These are phyloP conservation scores for Rhyacophila brunnea DNA, from an alignment of 1,140 invertebrate species.

Conservation along the genomic window DNA sequence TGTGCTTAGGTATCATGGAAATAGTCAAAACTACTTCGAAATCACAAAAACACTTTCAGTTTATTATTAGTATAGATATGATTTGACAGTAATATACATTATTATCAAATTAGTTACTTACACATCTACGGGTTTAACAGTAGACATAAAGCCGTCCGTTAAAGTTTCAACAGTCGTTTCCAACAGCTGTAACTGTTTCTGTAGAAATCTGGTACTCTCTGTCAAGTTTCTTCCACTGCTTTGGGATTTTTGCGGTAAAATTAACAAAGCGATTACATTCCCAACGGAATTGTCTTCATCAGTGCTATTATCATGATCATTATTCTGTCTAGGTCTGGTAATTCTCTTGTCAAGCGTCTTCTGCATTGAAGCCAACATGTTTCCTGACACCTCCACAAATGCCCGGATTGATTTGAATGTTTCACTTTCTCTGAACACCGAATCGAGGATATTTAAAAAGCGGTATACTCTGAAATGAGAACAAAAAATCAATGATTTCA, in stretches of 20 bases:
- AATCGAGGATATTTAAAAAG: constrained; percentile 43
- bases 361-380: background rate
- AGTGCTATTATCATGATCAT: background rate
- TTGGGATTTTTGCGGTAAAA: constrained; percentile 37
- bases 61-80: no score
- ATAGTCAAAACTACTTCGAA: no score
- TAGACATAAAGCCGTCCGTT: background rate
- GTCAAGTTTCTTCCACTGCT: constrained; percentile 37
- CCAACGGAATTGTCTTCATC: background rate
- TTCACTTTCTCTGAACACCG: constrained; percentile 45
- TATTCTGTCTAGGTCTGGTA: no score
- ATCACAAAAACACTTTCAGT: no score
- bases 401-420: constrained; percentile 41
- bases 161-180: constrained; percentile 8
- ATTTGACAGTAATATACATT: no score
- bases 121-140: constrained; percentile 3
- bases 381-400: constrained; percentile 32
- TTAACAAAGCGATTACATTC: background rate
- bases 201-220: constrained; percentile 32
- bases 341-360: no score
- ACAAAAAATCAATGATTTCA: no score
- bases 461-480: constrained; percentile 43
- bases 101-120: constrained; percentile 18
- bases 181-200: constrained; percentile 15
- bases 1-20: no score